Percentiles rank a stretch among this genome's conserved stretches.
These are phyloP conservation scores for Macaria notata DNA, from an alignment of 2,888 invertebrate species.

Conservation along the genomic window DNA sequence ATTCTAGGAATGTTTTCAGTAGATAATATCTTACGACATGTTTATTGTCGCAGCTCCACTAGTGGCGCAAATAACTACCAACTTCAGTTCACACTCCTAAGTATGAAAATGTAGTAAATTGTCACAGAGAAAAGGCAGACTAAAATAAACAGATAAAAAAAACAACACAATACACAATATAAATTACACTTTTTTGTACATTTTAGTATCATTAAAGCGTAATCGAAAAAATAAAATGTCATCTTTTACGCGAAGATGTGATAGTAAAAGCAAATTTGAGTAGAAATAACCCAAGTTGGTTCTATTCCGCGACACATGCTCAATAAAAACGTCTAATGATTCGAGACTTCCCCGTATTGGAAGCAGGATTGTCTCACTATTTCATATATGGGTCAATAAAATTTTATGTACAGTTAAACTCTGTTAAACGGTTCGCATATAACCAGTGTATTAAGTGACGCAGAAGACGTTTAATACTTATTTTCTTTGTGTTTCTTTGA, in stretches of 20 bases:
- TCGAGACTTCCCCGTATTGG: constrained; percentile 66
- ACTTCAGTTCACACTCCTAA: not conserved
- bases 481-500: not conserved
- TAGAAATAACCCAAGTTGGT: constrained; percentile 2
- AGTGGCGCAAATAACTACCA: constrained; percentile 9
- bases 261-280: not conserved
- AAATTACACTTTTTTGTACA: too few relatives aligned
- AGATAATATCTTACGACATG: constrained; percentile 75
- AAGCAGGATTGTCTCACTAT: constrained; percentile 74
- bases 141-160: too few relatives aligned
- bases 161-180: too few relatives aligned
- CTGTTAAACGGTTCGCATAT: constrained; percentile 69
- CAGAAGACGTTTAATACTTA: constrained; percentile 2
- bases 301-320: constrained; percentile 11
- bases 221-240: too few relatives aligned
- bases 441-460: constrained; percentile 43
- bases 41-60: constrained; percentile 59
- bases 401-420: constrained; percentile 80
- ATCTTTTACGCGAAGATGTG: too few relatives aligned
- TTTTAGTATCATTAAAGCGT: too few relatives aligned
- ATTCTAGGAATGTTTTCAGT: constrained; percentile 78
- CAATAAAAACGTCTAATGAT: constrained; percentile 80
- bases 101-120: not conserved
- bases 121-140: too few relatives aligned
- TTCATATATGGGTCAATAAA: constrained; percentile 81